phyloP scores from a whole-genome alignment of 1,140 invertebrate species.

The Drosophila aff. region DNA sequence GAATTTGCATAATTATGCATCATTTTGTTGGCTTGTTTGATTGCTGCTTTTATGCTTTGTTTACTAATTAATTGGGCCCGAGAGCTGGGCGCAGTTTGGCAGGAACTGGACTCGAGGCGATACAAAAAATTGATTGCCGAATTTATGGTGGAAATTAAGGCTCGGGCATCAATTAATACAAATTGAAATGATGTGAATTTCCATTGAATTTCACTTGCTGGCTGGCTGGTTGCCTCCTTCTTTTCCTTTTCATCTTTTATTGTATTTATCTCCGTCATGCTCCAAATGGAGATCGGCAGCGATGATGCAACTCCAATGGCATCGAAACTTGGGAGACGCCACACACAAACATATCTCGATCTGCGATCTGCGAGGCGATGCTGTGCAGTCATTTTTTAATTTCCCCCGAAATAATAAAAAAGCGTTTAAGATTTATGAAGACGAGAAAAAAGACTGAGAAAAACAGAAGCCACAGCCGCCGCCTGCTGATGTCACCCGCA shows the following conservation, averaged over 20 bases:
- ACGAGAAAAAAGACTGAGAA: not conserved
- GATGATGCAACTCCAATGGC: constrained; percentile 42
- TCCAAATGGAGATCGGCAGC: constrained; percentile 23
- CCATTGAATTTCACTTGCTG: constrained; percentile 28
- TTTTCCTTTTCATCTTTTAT: constrained; percentile 16
- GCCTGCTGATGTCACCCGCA: constrained; percentile 46
- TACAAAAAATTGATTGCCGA: constrained; percentile 27
- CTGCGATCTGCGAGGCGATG: constrained; percentile 18
- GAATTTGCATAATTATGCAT: constrained; percentile 80
- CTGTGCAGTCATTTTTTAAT: constrained; percentile 59
- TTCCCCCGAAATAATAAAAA: constrained; percentile 65
- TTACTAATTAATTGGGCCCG: constrained; percentile 74
- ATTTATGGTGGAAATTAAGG: constrained; percentile 43
- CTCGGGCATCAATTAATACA: constrained; percentile 38
- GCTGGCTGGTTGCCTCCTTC: constrained; percentile 4
- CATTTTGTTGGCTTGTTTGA: constrained; percentile 61
- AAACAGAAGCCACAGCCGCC: constrained; percentile 23
- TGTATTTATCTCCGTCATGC: constrained; percentile 30
- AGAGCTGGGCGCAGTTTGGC: constrained; percentile 31
- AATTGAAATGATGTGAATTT: constrained; percentile 39
- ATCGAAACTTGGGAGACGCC: constrained; percentile 34
- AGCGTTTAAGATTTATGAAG: constrained; percentile 48
- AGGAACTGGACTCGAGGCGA: constrained; percentile 24
- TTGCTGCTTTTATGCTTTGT: constrained; percentile 73
- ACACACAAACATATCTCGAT: not conserved